Evolutionary conservation across 37 sponge, comb jelly and placozoan genomes (phyloP).

Genomic region (Lycopodina hypogea): DNA sequence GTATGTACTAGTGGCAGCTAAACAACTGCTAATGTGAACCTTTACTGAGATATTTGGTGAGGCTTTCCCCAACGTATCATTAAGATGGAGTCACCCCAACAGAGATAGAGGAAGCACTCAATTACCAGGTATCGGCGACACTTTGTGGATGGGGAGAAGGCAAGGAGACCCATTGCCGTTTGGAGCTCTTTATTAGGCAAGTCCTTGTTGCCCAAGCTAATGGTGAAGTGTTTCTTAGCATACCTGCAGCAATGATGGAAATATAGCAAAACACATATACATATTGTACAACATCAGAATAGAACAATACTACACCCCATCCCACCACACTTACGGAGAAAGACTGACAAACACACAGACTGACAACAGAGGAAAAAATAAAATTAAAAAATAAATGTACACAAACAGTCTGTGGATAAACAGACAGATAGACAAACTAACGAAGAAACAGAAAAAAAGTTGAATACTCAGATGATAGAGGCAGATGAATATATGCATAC

Average conservation of each 20-base stretch:
- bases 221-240: constrained; percentile 78
- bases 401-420: too few relatives aligned
- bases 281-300: background rate
- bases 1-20: too few relatives aligned
- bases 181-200: constrained; percentile 68
- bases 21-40: too few relatives aligned
- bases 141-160: constrained; percentile 70
- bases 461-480: too few relatives aligned
- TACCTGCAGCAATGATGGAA: constrained; percentile 46
- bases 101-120: too few relatives aligned
- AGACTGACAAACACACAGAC: too few relatives aligned
- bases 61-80: background rate
- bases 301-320: background rate
- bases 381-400: background rate
- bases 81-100: background rate
- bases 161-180: constrained; percentile 86
- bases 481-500: too few relatives aligned
- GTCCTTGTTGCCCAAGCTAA: constrained; percentile 15
- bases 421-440: too few relatives aligned
- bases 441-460: too few relatives aligned
- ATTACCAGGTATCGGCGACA: constrained; percentile 77
- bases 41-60: too few relatives aligned
- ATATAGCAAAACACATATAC: background rate
- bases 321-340: too few relatives aligned
- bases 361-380: background rate